Evolutionary conservation across 2,888 invertebrate genomes (phyloP).

Genomic region (Coronaproctus castanopsis): DNA sequence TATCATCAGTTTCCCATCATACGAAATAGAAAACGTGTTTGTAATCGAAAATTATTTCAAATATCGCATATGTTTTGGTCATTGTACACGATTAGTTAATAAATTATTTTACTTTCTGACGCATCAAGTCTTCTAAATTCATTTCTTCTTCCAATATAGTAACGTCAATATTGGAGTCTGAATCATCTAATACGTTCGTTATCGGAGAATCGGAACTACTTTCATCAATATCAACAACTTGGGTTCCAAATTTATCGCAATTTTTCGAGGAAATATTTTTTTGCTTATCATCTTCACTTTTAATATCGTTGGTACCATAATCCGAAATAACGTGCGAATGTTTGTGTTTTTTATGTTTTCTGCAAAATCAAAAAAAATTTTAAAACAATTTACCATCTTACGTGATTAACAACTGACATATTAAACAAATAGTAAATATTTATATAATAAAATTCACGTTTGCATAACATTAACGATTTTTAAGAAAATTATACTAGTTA

Average conservation of each 20-base stretch:
- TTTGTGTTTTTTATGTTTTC: slow-evolving; percentile 37
- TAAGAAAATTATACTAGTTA: too few relatives aligned
- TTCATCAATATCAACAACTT: slow-evolving; percentile 10
- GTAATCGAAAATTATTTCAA: too few relatives aligned
- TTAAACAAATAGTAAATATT: too few relatives aligned
- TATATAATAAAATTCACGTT: too few relatives aligned
- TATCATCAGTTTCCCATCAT: too few relatives aligned
- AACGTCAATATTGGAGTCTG: slow-evolving; percentile 35
- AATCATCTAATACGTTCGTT: slow-evolving; percentile 11
- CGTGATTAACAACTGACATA: too few relatives aligned
- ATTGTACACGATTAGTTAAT: too few relatives aligned
- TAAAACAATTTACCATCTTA: too few relatives aligned
- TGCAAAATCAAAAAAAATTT: slow-evolving; percentile 22
- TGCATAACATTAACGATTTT: too few relatives aligned
- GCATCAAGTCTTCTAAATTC: slow-evolving; percentile 72
- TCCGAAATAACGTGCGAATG: slow-evolving; percentile 26
- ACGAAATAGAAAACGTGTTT: too few relatives aligned
- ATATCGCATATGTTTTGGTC: too few relatives aligned
- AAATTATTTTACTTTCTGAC: slow-evolving; percentile 79
- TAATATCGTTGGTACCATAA: slow-evolving; percentile 28
- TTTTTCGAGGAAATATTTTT: not conserved
- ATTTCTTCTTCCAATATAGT: slow-evolving; percentile 63
- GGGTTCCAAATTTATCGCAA: not conserved
- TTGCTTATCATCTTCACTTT: slow-evolving; percentile 19
- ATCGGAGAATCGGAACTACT: slow-evolving; percentile 11